Conservation (phyloP, 2,113 vertebrate genomes). For the Benitochromis conjunctus region DNA sequence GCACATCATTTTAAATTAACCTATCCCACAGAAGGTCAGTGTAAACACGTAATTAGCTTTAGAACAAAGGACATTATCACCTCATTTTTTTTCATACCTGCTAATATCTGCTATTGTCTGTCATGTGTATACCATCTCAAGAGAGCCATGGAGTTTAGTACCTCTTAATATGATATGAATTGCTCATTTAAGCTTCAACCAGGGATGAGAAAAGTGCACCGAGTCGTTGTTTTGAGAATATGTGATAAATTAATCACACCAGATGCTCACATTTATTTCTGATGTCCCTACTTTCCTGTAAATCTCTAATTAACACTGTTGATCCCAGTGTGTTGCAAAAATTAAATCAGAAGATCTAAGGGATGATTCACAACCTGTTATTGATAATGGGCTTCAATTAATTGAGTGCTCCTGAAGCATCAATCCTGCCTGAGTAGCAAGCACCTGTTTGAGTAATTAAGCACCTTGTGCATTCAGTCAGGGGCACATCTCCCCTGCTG, state of each 20-base stretch:
- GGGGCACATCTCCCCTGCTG: not conserved
- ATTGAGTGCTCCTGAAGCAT: constrained; percentile 55
- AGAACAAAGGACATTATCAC: not conserved
- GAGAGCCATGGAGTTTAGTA: constrained; percentile 35
- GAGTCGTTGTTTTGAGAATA: constrained; percentile 13
- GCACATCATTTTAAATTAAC: not conserved
- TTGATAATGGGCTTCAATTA: constrained; percentile 68
- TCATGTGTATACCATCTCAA: not conserved
- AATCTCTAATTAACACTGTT: constrained; percentile 67
- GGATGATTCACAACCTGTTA: constrained; percentile 54
- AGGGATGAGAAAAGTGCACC: constrained; percentile 4
- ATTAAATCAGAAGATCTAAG: constrained; percentile 64
- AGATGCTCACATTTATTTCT: constrained; percentile 60
- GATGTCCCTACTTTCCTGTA: constrained; percentile 56
- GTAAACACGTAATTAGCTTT: constrained; percentile 23
- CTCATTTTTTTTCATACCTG: constrained; percentile 8
- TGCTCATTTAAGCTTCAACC: constrained; percentile 30
- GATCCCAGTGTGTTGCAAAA: constrained; percentile 58
- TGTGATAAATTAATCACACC: constrained; percentile 46
- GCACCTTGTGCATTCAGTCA: constrained; percentile 26
- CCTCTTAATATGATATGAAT: constrained; percentile 46
- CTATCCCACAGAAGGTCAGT: constrained; percentile 5
- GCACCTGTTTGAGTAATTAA: constrained; percentile 64
- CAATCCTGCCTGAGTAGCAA: constrained; percentile 47
- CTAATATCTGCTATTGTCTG: constrained; percentile 6